phyloP scores from a whole-genome alignment of 2,113 vertebrate species.

The Istiophorus platypterus region DNA sequence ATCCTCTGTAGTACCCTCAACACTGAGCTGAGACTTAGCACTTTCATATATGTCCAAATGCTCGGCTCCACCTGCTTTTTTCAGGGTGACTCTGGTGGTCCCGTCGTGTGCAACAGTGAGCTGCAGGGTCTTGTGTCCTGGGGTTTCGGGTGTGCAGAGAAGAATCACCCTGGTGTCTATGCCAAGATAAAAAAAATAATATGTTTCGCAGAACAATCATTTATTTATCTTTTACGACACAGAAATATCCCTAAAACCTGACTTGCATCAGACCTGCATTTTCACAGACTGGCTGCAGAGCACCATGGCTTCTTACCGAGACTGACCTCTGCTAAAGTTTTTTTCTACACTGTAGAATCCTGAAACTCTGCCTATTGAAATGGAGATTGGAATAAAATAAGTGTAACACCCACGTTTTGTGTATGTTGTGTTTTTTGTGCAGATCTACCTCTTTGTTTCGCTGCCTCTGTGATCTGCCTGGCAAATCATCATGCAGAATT shows the following conservation, averaged over 20 bases:
- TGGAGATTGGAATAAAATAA: constrained; percentile 8
- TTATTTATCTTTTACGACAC: neutral
- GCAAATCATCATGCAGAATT: neutral
- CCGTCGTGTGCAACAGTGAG: constrained; percentile 79
- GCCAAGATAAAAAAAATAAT: constrained; percentile 59
- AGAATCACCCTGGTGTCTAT: constrained; percentile 83
- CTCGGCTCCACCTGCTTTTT: neutral
- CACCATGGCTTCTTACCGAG: constrained; percentile 64
- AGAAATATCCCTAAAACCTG: neutral
- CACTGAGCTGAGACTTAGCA: neutral
- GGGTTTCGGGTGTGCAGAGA: constrained; percentile 82
- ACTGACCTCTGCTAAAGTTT: neutral
- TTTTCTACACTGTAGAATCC: neutral
- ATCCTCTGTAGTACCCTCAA: neutral
- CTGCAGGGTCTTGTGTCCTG: constrained; percentile 87
- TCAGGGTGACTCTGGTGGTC: constrained; percentile 88
- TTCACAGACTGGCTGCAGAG: constrained; percentile 67
- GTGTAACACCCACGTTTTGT: neutral
- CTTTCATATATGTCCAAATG: neutral
- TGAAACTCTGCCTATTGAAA: neutral
- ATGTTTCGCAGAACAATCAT: neutral
- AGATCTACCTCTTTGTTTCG: neutral
- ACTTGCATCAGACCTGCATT: constrained; percentile 57
- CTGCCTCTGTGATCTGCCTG: neutral
- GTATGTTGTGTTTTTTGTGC: neutral